Base-by-base conservation (phyloP, 1,140 invertebrate species). In the Belonocnema kinseyi region DNA sequence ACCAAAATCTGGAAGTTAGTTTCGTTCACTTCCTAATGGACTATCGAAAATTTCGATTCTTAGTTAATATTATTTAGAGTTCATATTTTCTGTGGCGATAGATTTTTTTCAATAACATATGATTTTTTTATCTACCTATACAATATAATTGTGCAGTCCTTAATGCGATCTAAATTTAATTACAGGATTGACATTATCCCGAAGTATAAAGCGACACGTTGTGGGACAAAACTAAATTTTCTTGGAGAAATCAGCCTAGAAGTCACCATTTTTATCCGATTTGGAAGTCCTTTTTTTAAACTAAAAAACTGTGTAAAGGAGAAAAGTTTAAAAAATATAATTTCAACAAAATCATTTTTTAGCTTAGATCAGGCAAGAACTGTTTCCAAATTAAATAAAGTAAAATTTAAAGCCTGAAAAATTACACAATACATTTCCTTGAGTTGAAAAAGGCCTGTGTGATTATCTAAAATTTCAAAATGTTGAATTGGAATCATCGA, bases 71-170 rank as follows among this genome's bases (percentile, higher is more conserved):
- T 66, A 66, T 14, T 33, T 66, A 40, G 16, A 33, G 21, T 61
- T 61, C 21, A 13, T 14, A 40, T 66, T 40, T 66, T 66, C 61
- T 40, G 4, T 66, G n/a, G 61, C 61, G 26, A 66, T 66, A 66
- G 26, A 66, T 66, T 66, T 66, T 2, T 66, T 66, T 14, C n/a
- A n/a, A 33, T 21, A 26, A 61, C 72, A 66, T 76, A 61, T 81
- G 54, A 66, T 61, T 85, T 81, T 72, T 82, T 86, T 84, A 80
- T 61, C 80, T 83, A 85, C 77, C 77, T 85, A 88, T 86, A 76
- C 79, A 84, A 76, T 84, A 79, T 85, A 66, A 66, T 66, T 66
- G 61, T 66, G 61, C 61, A 66, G 61, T 66, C 61, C 61, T 66
- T 66, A 51, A 72, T 72, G 46, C 19, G 72, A 80, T 82, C 50